Conservation (phyloP, 2,797 vertebrate species). For the Carduelis carduelis region DNA sequence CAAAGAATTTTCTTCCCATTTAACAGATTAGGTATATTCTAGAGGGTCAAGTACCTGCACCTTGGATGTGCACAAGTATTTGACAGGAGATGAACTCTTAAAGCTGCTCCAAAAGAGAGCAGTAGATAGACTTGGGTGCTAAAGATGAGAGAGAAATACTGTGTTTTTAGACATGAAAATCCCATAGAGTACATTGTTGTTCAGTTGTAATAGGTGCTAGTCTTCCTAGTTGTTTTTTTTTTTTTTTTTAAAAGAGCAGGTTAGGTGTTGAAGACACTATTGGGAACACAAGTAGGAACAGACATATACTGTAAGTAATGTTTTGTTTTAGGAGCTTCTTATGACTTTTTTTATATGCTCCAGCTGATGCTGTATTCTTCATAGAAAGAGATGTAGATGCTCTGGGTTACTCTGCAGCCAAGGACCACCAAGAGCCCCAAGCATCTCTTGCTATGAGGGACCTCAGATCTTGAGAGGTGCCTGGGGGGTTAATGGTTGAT, state of each 20-base stretch:
- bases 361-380: not conserved
- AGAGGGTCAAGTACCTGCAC: not conserved
- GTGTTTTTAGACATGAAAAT: not conserved
- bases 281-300: not conserved
- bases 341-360: not conserved
- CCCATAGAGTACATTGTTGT: not conserved
- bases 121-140: not conserved
- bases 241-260: not conserved
- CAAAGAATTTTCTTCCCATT: not conserved
- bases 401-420: not conserved
- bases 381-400: not conserved
- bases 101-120: not conserved
- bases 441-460: not conserved
- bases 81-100: not conserved
- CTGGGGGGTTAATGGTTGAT: constrained; percentile 4
- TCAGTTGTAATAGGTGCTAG: not conserved
- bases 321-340: not conserved
- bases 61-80: not conserved
- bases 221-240: not conserved
- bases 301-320: not conserved
- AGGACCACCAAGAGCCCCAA: not conserved
- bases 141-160: not conserved
- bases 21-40: not conserved
- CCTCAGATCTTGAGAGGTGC: not conserved
- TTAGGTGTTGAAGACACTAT: not conserved